Evolutionary conservation across 2,888 invertebrate species (phyloP).

Genomic region (Caradrina kadenii): DNA sequence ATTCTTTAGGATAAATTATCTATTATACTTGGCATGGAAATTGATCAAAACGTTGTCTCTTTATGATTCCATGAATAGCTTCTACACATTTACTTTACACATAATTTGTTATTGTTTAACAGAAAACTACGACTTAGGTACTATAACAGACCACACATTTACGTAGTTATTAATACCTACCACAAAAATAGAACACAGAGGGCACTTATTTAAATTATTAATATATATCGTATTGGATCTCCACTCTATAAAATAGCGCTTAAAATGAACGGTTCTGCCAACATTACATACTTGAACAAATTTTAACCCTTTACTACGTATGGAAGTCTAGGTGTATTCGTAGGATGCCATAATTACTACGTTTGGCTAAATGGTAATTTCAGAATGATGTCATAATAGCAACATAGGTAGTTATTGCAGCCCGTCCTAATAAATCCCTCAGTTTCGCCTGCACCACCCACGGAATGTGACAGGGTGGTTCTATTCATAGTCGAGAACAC

Average conservation of each 20-base stretch:
- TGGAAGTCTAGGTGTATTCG: slow-evolving; percentile 9
- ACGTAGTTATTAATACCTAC: not conserved
- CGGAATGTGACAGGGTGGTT: slow-evolving; percentile 54
- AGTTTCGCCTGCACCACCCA: slow-evolving; percentile 57
- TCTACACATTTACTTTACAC: slow-evolving; percentile 13
- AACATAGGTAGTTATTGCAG: slow-evolving; percentile 38
- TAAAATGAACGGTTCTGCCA: not conserved
- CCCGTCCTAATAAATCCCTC: slow-evolving; percentile 61
- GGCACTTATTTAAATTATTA: not conserved
- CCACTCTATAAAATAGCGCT: not conserved
- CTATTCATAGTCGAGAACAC: slow-evolving; percentile 50
- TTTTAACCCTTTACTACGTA: slow-evolving; percentile 25
- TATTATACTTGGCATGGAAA: slow-evolving; percentile 44
- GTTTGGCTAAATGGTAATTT: slow-evolving; percentile 50
- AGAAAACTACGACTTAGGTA: slow-evolving; percentile 25
- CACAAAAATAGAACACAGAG: no score
- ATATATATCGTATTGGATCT: not conserved
- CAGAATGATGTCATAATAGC: slow-evolving; percentile 48
- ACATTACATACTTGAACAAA: not conserved
- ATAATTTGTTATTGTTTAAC: slow-evolving; percentile 42
- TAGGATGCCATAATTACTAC: slow-evolving; percentile 42
- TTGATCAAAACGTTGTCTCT: slow-evolving; percentile 34
- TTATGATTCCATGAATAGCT: slow-evolving; percentile 28
- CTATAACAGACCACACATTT: slow-evolving; percentile 21
- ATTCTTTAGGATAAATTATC: slow-evolving; percentile 40